phyloP scores from a whole-genome alignment of 1,140 invertebrate species.

The Theocolax elegans region DNA sequence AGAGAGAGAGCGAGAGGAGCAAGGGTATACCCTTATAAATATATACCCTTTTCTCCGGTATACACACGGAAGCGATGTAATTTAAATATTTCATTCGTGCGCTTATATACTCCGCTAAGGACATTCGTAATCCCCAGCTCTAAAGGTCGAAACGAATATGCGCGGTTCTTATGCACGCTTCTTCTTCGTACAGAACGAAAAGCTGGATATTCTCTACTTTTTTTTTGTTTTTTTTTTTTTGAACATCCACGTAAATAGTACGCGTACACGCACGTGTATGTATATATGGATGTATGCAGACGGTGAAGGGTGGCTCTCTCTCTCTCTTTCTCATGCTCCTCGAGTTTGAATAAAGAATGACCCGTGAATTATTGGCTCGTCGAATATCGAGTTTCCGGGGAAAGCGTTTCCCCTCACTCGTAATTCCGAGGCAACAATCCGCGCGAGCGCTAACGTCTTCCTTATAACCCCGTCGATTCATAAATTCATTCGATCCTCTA shows the following conservation, averaged over 20 bases:
- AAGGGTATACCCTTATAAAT: too few species aligned
- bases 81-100: constrained; percentile 57
- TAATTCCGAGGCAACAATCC: constrained; percentile 30
- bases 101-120: constrained; percentile 48
- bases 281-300: background rate
- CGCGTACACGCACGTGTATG: background rate
- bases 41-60: too few species aligned
- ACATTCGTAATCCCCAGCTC: constrained; percentile 51
- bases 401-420: constrained; percentile 16
- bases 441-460: constrained; percentile 7
- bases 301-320: too few species aligned
- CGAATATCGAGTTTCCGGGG: constrained; percentile 44
- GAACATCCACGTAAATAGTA: background rate
- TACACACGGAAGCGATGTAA: too few species aligned
- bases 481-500: background rate
- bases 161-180: constrained; percentile 1
- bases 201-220: background rate
- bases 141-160: constrained; percentile 36
- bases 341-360: constrained; percentile 48
- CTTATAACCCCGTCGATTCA: constrained; percentile 17
- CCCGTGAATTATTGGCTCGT: constrained; percentile 47
- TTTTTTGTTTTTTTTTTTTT: background rate
- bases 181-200: constrained; percentile 11
- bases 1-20: too few species aligned
- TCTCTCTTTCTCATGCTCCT: too few species aligned